Conservation (phyloP, 2,113 vertebrate species). For the Spea multiplicata region DNA sequence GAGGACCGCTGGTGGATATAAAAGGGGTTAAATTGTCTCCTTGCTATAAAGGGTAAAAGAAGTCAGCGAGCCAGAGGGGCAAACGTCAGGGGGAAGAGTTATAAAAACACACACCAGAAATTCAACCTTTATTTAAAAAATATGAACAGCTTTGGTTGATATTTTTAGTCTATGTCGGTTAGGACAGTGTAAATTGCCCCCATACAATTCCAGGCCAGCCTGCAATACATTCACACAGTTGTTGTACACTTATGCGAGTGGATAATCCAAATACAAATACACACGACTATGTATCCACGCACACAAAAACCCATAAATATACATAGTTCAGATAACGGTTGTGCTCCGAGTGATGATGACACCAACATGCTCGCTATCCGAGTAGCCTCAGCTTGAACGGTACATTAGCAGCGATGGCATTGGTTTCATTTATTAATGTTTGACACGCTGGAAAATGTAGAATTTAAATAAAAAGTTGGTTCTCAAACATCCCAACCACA, state of each 20-base stretch:
- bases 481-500: too few species aligned
- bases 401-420: too few species aligned
- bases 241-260: conserved; percentile 5
- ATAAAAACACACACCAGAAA: conserved; percentile 26
- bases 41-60: not conserved
- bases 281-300: not conserved
- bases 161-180: conserved; percentile 25
- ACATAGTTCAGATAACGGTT: conserved; percentile 24
- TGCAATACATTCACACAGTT: conserved; percentile 27
- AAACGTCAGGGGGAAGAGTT: not conserved
- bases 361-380: too few species aligned
- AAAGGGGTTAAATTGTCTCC: not conserved
- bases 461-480: too few species aligned
- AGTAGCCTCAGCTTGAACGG: too few species aligned
- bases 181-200: conserved; percentile 41
- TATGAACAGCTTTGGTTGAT: conserved; percentile 48
- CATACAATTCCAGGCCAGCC: conserved; percentile 41
- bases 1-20: not conserved
- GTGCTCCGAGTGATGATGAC: conserved; percentile 5
- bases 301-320: conserved; percentile 11
- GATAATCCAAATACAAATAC: conserved; percentile 1
- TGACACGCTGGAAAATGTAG: too few species aligned
- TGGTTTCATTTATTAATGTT: too few species aligned
- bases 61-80: not conserved
- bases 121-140: conserved; percentile 46